Conservation (phyloP, 2,888 invertebrate species). For the Sarcophaga carnaria region DNA sequence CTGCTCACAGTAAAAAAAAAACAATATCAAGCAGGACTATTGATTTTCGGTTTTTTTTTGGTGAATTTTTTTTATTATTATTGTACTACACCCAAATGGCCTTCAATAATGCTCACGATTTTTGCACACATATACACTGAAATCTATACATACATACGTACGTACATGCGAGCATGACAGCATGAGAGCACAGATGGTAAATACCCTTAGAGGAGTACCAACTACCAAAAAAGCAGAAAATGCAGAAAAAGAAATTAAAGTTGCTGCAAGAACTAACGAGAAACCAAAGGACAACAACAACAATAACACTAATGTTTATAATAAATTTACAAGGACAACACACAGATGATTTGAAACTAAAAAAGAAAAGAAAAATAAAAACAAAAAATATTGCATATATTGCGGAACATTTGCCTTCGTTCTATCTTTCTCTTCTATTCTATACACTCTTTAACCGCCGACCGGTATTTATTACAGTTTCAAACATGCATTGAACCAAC, state of each 20-base stretch:
- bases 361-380: constrained; percentile 13
- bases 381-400: not conserved
- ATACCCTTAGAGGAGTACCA: constrained; percentile 22
- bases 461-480: not conserved
- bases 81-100: constrained; percentile 47
- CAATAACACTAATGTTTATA: not conserved
- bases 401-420: too few species aligned
- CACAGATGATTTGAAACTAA: constrained; percentile 64
- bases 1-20: too few species aligned
- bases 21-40: constrained; percentile 24
- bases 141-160: not conserved
- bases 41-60: constrained; percentile 54
- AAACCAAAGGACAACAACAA: constrained; percentile 39
- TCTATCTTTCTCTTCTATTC: too few species aligned
- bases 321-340: constrained; percentile 71
- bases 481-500: constrained; percentile 43
- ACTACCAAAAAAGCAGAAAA: constrained; percentile 12
- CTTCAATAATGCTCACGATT: constrained; percentile 58
- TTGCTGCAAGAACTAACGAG: constrained; percentile 54
- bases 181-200: constrained; percentile 11
- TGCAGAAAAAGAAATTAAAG: constrained; percentile 29
- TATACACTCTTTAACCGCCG: too few species aligned
- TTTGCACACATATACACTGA: constrained; percentile 19
- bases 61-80: too few species aligned
- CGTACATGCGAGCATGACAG: not conserved